Percentiles rank a stretch among this genome's conserved stretches.
Evolutionary conservation across 2,113 vertebrate species (phyloP).

Genomic region (Heteronetta atricapilla): DNA sequence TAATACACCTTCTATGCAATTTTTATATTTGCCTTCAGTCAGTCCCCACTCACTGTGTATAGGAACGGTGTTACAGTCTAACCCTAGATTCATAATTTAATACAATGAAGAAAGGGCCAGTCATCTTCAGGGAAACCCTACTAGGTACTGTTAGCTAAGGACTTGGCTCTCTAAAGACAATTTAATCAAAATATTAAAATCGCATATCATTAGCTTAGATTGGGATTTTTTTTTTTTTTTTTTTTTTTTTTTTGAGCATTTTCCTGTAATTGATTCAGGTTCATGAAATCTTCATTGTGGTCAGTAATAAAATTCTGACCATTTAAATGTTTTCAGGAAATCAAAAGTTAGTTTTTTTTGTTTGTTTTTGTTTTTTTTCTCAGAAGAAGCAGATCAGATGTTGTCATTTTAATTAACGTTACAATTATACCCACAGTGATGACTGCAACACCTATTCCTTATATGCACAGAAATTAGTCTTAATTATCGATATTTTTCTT

Average conservation of each 20-base stretch:
- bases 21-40: neutral
- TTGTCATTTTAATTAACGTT: neutral
- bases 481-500: neutral
- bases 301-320: conserved; percentile 9
- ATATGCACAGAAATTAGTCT: neutral
- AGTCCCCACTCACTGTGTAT: neutral
- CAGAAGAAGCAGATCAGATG: neutral
- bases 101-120: neutral
- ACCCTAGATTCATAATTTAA: neutral
- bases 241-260: too few species aligned
- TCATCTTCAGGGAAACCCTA: neutral
- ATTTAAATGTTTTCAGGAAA: conserved; percentile 19
- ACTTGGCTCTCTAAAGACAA: neutral
- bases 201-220: neutral
- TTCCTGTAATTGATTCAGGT: neutral
- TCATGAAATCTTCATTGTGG: neutral
- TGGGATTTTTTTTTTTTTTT: too few species aligned
- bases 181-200: neutral
- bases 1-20: neutral
- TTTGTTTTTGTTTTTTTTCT: neutral
- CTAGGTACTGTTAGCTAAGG: neutral
- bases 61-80: neutral
- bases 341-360: too few species aligned
- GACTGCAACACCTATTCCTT: neutral
- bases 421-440: neutral